Percentiles rank a stretch among this genome's conserved stretches.
These are phyloP conservation scores for Yponomeuta cagnagella DNA, from an alignment of 2,888 invertebrate genomes.

Conservation along the genomic window DNA sequence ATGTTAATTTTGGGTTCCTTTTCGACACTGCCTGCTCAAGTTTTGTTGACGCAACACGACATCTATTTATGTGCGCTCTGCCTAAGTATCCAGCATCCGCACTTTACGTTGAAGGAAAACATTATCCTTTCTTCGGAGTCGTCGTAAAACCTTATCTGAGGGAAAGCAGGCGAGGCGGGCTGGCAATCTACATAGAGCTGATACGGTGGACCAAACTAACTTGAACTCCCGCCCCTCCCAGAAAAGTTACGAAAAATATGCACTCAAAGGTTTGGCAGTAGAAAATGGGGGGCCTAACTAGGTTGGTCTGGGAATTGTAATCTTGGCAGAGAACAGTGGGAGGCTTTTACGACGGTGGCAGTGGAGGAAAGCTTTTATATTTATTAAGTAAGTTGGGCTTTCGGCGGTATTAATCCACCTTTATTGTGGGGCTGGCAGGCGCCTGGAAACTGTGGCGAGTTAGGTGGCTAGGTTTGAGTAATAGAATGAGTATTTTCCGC, in stretches of 20 bases:
- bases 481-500: background rate
- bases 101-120: constrained; percentile 63
- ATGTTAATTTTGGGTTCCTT: too few species aligned
- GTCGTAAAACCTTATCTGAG: constrained; percentile 68
- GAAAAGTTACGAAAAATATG: constrained; percentile 23
- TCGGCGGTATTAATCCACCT: constrained; percentile 74
- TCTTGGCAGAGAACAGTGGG: constrained; percentile 69
- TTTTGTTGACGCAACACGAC: too few species aligned
- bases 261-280: constrained; percentile 37
- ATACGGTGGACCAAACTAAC: constrained; percentile 53
- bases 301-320: constrained; percentile 62
- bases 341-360: constrained; percentile 68
- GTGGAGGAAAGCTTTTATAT: constrained; percentile 72
- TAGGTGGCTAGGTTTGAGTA: background rate
- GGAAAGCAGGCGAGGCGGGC: constrained; percentile 52
- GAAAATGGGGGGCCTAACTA: constrained; percentile 46
- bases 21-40: too few species aligned
- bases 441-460: constrained; percentile 32
- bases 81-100: constrained; percentile 18
- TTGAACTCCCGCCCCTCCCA: constrained; percentile 33
- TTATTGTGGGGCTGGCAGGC: constrained; percentile 65
- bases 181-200: constrained; percentile 72
- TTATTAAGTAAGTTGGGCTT: constrained; percentile 77
- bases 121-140: constrained; percentile 69
- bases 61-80: too few species aligned